Percentiles rank a stretch among this genome's conserved stretches.
These are phyloP conservation scores for Zapus hudsonius DNA, from an alignment of 2,113 vertebrate species.

Conservation along the genomic window DNA sequence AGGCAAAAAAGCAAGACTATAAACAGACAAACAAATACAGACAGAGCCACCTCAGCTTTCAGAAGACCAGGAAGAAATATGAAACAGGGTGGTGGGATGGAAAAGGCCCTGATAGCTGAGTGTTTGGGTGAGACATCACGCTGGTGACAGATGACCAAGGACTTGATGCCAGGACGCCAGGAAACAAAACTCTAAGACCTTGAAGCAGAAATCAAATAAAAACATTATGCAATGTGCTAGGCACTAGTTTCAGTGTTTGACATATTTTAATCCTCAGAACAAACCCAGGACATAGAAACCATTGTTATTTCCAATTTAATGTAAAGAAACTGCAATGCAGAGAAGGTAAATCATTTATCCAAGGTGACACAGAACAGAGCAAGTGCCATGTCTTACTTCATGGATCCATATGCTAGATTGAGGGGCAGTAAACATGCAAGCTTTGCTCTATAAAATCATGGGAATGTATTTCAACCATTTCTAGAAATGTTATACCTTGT, in stretches of 20 bases:
- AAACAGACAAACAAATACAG: not conserved
- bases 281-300: not conserved
- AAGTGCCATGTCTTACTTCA: not conserved
- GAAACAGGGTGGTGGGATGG: not conserved
- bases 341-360: not conserved
- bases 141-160: not conserved
- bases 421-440: not conserved
- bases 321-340: not conserved
- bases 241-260: not conserved
- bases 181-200: not conserved
- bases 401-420: not conserved
- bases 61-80: not conserved
- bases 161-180: no score
- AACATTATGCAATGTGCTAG: not conserved
- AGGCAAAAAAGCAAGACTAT: not conserved
- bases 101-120: not conserved
- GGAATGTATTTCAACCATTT: not conserved
- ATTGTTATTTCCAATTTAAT: not conserved
- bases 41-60: not conserved
- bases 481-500: rapidly evolving
- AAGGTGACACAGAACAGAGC: not conserved
- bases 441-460: not conserved
- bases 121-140: not conserved
- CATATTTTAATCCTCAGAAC: not conserved
- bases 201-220: not conserved